Percentiles rank a stretch among this genome's conserved stretches.
These are phyloP conservation scores for Musca vetustissima DNA, from an alignment of 1,140 invertebrate genomes.

Conservation along the genomic window DNA sequence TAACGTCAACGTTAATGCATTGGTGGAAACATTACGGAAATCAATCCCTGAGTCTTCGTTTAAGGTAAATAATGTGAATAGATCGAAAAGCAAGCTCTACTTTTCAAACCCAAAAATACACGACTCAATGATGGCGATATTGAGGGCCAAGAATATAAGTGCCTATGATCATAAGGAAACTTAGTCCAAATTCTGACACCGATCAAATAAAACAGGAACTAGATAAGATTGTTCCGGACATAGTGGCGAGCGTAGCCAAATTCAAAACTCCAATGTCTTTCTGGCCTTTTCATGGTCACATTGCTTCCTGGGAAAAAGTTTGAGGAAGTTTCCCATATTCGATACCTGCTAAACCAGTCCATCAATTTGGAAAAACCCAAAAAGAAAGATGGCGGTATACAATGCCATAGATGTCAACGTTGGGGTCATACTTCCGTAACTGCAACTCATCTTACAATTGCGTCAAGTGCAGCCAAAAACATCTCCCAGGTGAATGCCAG, in stretches of 20 bases:
- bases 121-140: too few species aligned
- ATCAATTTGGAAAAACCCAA: background rate
- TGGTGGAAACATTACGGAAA: too few species aligned
- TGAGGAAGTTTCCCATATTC: background rate
- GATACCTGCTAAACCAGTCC: background rate
- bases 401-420: background rate
- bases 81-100: too few species aligned
- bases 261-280: background rate
- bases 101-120: slow-evolving; percentile 11
- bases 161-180: too few species aligned
- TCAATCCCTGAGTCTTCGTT: too few species aligned
- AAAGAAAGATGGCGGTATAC: background rate
- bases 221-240: background rate
- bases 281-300: background rate
- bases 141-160: too few species aligned
- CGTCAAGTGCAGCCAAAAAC: background rate
- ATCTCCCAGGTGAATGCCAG: background rate
- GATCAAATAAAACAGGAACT: too few species aligned
- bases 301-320: background rate
- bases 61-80: too few species aligned
- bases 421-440: background rate
- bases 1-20: too few species aligned
- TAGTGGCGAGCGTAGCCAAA: background rate
- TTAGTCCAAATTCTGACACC: too few species aligned
- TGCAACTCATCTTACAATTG: background rate